Evolutionary conservation across 1,140 invertebrate species (phyloP), one percentile per base, ranked within the genome.

Genomic region (Piezodorus guildinii): DNA sequence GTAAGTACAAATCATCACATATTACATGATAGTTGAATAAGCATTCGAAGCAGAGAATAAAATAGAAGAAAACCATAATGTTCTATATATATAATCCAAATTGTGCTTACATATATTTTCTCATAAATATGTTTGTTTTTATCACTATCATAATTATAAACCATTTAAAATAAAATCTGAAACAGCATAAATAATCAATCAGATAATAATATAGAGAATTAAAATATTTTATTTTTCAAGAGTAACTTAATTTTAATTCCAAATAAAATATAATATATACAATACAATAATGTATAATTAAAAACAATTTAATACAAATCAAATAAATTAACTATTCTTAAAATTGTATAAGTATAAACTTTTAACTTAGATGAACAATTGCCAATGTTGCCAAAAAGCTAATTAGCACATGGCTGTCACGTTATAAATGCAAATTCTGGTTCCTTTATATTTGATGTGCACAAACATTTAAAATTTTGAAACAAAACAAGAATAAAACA

Each of bases 351-450:
- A 23, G 52, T 56, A 23, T 23, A 56, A 19, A 56, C 15, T 56
- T 56, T 23, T 9, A 56, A 23, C 23, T 56, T 19, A 23, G 52
- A 23, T 23, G 23, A 23, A 23, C 15, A 56, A 56, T 23, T 25
- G 52, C 52, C 14, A 56, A 56, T 23, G 23, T 56, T 23, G 52
- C 52, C 23, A 56, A 25, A 52, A 56, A 56, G 52, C 23, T 56
- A 56, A 39, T 56, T 56, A 56, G 52, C 52, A 56, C 23, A 56
- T 56, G 52, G 52, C 23, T 56, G 52, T 56, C 52, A 56, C 52
- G 23, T 56, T 8, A 56, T 56, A 56, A 56, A 56, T 56, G 52
- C 52, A 56, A 56, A 56, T 56, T 56, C 52, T 56, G 52, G 52
- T 56, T 56, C 52, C 17, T 25, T 56, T 25, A 56, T 56, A 56